Percentiles rank a stretch among this genome's conserved stretches.
These are phyloP conservation scores for Eupithecia pulchellata DNA, from an alignment of 2,888 invertebrate species.

Conservation along the genomic window DNA sequence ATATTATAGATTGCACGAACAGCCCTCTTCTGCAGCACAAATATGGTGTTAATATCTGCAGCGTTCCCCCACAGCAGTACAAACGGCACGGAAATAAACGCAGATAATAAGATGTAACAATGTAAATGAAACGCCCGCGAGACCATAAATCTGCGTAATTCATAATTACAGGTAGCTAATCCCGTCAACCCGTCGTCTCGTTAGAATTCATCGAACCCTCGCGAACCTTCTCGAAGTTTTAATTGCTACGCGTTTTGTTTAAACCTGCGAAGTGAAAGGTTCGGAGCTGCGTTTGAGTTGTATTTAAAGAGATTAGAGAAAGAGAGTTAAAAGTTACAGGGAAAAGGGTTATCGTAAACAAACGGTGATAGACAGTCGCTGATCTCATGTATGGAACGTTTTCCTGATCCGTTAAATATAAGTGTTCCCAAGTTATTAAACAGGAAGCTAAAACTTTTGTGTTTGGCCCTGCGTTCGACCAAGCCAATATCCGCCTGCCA, in stretches of 20 bases:
- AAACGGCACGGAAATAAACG: neutral
- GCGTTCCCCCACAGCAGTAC: neutral
- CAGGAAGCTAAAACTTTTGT: neutral
- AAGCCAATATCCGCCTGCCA: no score
- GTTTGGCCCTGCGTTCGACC: no score
- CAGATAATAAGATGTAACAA: neutral
- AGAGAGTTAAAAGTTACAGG: neutral
- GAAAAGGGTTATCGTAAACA: neutral
- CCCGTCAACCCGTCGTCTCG: constrained; percentile 35
- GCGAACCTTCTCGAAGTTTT: constrained; percentile 38
- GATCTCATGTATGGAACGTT: neutral
- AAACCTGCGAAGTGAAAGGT: constrained; percentile 14
- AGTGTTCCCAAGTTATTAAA: neutral
- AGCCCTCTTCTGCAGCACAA: no score
- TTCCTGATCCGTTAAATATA: neutral
- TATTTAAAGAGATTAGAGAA: neutral
- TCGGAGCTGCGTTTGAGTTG: neutral
- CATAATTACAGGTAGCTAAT: constrained; percentile 28
- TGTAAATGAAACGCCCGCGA: constrained; percentile 7
- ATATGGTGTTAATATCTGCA: no score
- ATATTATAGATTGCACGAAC: no score
- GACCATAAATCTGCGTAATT: constrained; percentile 2
- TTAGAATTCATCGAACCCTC: constrained; percentile 36
- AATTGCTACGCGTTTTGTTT: constrained; percentile 37
- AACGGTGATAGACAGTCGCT: neutral